These are phyloP conservation scores for Hypotaenidia okinawae DNA, from an alignment of 2,797 vertebrate genomes.

Conservation along the genomic window DNA sequence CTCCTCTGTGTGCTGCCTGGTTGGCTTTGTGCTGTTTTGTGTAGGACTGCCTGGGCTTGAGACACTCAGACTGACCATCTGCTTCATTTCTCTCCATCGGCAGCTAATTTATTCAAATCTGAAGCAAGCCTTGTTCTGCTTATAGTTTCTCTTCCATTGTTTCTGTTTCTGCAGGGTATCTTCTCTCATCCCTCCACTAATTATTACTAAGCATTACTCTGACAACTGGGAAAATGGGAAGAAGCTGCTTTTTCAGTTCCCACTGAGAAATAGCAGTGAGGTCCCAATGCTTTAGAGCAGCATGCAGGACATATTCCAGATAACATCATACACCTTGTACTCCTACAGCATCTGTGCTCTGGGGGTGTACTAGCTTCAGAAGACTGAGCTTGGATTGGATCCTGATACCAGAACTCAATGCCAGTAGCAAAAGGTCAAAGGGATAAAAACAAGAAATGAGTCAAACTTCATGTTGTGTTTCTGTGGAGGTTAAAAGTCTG, in stretches of 20 bases:
- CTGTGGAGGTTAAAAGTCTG: not conserved
- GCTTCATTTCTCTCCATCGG: not conserved
- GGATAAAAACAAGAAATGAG: not conserved
- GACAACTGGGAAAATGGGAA: not conserved
- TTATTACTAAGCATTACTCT: not conserved
- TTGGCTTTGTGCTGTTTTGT: not conserved
- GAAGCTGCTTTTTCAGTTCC: not conserved
- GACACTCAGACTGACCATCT: not conserved
- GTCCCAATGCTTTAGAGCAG: not conserved
- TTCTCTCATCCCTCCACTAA: not conserved
- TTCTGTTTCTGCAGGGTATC: not conserved
- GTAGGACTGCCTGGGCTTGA: not conserved
- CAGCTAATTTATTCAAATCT: slow-evolving; percentile 43
- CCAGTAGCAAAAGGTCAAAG: not conserved
- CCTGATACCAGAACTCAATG: not conserved
- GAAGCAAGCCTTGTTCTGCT: slow-evolving; percentile 1
- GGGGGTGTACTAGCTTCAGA: not conserved
- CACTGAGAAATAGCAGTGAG: not conserved
- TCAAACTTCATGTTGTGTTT: not conserved
- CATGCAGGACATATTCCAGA: not conserved
- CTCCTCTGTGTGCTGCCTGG: not conserved
- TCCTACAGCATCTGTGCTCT: not conserved
- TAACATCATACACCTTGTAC: not conserved
- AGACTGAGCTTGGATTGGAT: not conserved
- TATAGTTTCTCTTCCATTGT: not conserved